Evolutionary conservation across 1,140 invertebrate genomes (phyloP), one percentile per base, ranked within the genome.

Genomic region (Drosophila sproati): DNA sequence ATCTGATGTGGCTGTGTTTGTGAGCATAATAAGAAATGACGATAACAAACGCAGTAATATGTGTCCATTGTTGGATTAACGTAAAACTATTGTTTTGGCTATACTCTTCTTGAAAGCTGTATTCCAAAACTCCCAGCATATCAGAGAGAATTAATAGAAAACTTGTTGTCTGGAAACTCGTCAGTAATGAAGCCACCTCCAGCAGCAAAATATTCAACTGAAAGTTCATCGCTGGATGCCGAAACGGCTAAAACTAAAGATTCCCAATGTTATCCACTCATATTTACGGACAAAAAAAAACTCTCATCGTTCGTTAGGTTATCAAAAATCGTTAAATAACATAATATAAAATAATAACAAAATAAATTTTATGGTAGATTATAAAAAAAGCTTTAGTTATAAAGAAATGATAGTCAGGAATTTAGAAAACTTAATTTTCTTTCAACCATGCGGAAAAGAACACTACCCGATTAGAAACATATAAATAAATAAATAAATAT

Each of bases 281-380:
- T 68, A 82, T 69, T 79, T 88, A 87, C 82, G 82, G 10, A 0
- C 20, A 20, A 3, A 4, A 41, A 2, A 32, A n/a, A 37, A 32
- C 3, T 6, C 45, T 48, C 71, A 82, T 85, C 69, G 41, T 35
- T 28, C 32, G 12, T 3, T n/a, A 4, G 12, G 43, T 51, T 73
- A 45, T 48, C 73, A 28, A 28, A 56, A 43, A 51, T 20, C 45
- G 32, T 57, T 52, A 59, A 72, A 39, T 29, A 10, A 6, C 20
- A 50, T 48, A 2, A 4, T 28, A 20, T 41, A 59, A 45, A 34
- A 60, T 47, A 55, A 66, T 57, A 29, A 6, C 5, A 50, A n/a
- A 41, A 20, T 4, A 67, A 69, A 77, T 77, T 66, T 51, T 56
- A 57, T 57, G 41, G 32, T 10, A 20, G 35, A 5, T 43, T 10